Evolutionary conservation across 2,113 vertebrate genomes (phyloP).

Genomic region (Eulemur macaco): DNA sequence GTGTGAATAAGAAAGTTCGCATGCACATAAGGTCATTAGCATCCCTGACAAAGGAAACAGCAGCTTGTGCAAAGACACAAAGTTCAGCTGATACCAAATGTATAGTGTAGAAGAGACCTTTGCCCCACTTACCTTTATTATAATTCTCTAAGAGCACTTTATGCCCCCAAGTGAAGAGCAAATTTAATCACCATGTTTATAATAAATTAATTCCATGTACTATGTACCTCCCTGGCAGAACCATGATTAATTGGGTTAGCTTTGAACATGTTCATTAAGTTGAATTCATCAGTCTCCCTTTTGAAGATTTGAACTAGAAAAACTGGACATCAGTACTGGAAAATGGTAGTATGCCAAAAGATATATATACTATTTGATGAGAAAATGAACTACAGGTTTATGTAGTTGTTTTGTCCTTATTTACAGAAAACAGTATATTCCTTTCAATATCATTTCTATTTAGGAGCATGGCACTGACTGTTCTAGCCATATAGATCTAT

Average conservation of each 20-base stretch:
- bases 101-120: not conserved
- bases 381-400: not conserved
- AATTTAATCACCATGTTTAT: not conserved
- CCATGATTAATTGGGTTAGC: not conserved
- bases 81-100: not conserved
- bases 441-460: conserved; percentile 4
- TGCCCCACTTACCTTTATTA: not conserved
- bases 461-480: not conserved
- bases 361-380: not conserved
- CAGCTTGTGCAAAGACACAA: not conserved
- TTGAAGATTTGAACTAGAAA: not conserved
- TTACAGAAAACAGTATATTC: not conserved
- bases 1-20: rapidly evolving
- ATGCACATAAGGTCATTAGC: not conserved
- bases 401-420: not conserved
- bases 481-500: not conserved
- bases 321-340: not conserved
- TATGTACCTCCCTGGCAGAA: not conserved
- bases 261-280: not conserved
- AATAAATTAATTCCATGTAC: not conserved
- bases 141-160: not conserved
- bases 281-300: not conserved
- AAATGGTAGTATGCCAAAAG: not conserved
- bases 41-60: not conserved
- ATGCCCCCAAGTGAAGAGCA: not conserved